Percentiles rank a stretch among this genome's conserved stretches.
Conservation (phyloP, 2,113 vertebrate genomes). For the Corythoichthys haematopterus region DNA sequence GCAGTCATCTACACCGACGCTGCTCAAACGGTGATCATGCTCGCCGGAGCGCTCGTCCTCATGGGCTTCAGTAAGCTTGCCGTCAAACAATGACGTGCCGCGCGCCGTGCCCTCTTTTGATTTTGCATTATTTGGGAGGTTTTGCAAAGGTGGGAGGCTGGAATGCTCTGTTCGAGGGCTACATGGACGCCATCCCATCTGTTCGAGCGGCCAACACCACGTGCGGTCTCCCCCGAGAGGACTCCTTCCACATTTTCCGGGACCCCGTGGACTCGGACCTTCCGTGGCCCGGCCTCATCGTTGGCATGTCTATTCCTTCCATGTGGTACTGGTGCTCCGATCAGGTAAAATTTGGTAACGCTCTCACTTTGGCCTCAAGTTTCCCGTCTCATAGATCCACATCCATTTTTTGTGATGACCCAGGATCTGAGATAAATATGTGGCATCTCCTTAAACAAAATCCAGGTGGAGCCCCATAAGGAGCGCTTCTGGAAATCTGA, state of each 20-base stretch:
- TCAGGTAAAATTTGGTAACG: slow-evolving; percentile 74
- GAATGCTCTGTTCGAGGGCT: slow-evolving; percentile 77
- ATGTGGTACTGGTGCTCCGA: slow-evolving; percentile 99
- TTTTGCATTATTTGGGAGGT: slow-evolving; percentile 63
- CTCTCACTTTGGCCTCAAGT: too few relatives aligned
- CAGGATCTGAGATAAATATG: too few relatives aligned
- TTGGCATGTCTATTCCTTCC: slow-evolving; percentile 91
- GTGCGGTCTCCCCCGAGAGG: slow-evolving; percentile 85
- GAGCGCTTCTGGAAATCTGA: too few relatives aligned
- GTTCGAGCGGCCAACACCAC: slow-evolving; percentile 77
- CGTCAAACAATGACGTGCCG: neutral
- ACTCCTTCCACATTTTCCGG: slow-evolving; percentile 91
- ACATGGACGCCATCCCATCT: slow-evolving; percentile 78
- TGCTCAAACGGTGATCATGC: slow-evolving; percentile 89
- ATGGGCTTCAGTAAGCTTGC: slow-evolving; percentile 67
- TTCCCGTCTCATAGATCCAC: too few relatives aligned
- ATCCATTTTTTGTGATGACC: too few relatives aligned
- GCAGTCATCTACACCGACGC: slow-evolving; percentile 97
- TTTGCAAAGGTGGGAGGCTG: slow-evolving; percentile 84
- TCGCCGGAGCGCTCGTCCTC: slow-evolving; percentile 81
- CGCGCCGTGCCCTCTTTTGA: neutral
- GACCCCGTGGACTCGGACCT: slow-evolving; percentile 87
- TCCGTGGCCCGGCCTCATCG: slow-evolving; percentile 88
- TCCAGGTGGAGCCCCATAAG: too few relatives aligned
- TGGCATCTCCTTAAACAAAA: too few relatives aligned